These are phyloP conservation scores for Tinea pellionella DNA, from an alignment of 2,888 invertebrate species.

Conservation along the genomic window DNA sequence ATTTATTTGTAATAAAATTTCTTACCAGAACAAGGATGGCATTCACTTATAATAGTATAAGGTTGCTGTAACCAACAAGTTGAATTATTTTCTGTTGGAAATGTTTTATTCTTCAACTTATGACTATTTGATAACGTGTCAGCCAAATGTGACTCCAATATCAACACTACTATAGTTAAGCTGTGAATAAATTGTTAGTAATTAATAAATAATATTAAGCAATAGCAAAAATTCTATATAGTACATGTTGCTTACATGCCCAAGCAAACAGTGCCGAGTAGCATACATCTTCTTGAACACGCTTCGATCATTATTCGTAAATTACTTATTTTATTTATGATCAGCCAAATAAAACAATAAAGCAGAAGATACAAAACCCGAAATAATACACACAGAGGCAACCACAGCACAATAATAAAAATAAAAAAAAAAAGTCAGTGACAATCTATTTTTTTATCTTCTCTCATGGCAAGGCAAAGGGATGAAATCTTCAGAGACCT, in stretches of 20 bases:
- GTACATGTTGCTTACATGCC: conserved; percentile 85
- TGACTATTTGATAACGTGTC: conserved; percentile 69
- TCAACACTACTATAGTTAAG: conserved; percentile 82
- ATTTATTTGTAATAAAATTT: too few species aligned
- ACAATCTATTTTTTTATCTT: too few species aligned
- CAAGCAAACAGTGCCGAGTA: conserved; percentile 79
- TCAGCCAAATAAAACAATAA: too few species aligned
- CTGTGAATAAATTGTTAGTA: conserved; percentile 54
- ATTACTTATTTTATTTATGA: neutral
- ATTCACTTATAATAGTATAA: conserved; percentile 78
- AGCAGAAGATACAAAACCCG: too few species aligned
- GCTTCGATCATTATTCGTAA: conserved; percentile 78
- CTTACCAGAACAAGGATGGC: conserved; percentile 85
- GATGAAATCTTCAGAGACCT: too few species aligned
- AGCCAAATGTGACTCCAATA: conserved; percentile 80
- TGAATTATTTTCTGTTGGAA: conserved; percentile 80
- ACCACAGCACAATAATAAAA: too few species aligned
- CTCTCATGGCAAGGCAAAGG: too few species aligned
- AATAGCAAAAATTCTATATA: too few species aligned
- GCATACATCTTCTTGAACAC: conserved; percentile 86
- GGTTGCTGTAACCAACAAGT: conserved; percentile 81
- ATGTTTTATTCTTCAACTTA: conserved; percentile 70
- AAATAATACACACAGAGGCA: too few species aligned
- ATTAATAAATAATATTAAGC: neutral
- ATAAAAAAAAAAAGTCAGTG: too few species aligned